Conservation (phyloP, 2,113 vertebrate genomes). For the Pachycephala philippinensis region DNA sequence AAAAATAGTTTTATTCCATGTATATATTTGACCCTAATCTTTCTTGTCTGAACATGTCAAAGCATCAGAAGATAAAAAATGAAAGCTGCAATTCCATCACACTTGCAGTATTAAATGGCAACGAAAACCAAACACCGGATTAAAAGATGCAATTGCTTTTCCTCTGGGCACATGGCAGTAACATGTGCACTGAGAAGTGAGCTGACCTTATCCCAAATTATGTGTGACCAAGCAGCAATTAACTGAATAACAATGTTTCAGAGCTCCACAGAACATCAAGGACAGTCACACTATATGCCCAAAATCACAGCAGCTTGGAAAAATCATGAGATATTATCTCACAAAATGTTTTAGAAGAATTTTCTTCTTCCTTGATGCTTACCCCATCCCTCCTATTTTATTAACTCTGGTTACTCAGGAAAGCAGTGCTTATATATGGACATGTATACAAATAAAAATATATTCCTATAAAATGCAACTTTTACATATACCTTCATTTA, state of each 20-base stretch:
- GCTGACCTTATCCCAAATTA: background rate
- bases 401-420: background rate
- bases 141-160: background rate
- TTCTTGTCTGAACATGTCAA: background rate
- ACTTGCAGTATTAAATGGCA: slow-evolving; percentile 8
- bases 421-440: background rate
- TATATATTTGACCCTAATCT: background rate
- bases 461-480: background rate
- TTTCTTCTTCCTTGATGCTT: background rate
- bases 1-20: background rate
- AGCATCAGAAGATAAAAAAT: slow-evolving; percentile 15
- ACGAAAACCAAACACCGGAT: background rate
- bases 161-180: background rate
- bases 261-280: background rate
- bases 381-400: background rate
- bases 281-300: background rate
- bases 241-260: background rate
- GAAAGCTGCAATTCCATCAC: slow-evolving; percentile 13
- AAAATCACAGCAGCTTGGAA: background rate
- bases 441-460: background rate
- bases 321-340: background rate
- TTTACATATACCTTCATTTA: background rate
- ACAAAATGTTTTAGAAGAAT: background rate
- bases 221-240: background rate
- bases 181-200: background rate